A percentile compares a stretch with the other conserved stretches of the same genome.
phyloP scores from a whole-genome alignment of 64 coral and sea anemone genomes.

The Montipora efflorescens region DNA sequence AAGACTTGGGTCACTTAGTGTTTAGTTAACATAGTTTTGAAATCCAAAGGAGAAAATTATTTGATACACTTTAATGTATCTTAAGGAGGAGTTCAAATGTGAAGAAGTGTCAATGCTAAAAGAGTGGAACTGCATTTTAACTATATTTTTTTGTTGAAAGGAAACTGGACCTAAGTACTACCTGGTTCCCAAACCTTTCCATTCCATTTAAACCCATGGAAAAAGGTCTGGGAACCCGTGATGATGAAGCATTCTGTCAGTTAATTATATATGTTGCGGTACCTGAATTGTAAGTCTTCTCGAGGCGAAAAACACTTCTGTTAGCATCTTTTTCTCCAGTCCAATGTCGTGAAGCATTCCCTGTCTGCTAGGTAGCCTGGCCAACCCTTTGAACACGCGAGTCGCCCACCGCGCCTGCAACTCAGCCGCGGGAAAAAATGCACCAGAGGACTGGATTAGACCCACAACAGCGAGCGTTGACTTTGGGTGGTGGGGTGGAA shows the following conservation, averaged over 20 bases:
- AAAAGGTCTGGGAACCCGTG: not conserved
- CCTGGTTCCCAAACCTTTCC: too few relatives aligned
- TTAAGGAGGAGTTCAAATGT: too few relatives aligned
- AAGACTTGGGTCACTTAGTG: too few relatives aligned
- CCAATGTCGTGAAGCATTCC: conserved; percentile 65
- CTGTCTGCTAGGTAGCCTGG: conserved; percentile 50
- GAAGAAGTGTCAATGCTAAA: too few relatives aligned
- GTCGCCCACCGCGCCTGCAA: conserved; percentile 71
- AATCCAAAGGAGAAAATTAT: too few relatives aligned
- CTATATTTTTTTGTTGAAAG: too few relatives aligned
- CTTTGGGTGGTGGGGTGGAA: conserved; percentile 68
- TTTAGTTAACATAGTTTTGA: too few relatives aligned
- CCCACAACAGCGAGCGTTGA: conserved; percentile 80
- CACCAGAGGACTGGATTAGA: conserved; percentile 42
- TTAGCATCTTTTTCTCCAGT: conserved; percentile 21
- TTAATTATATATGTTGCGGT: not conserved
- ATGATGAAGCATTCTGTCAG: too few relatives aligned
- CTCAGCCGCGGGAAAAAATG: conserved; percentile 70
- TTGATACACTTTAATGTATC: too few relatives aligned
- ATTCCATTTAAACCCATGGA: too few relatives aligned
- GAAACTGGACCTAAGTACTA: too few relatives aligned
- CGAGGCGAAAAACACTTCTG: conserved; percentile 6
- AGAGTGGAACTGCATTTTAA: too few relatives aligned
- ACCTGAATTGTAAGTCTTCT: conserved; percentile 47
- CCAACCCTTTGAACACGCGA: conserved; percentile 72